phyloP scores from a whole-genome alignment of 2,797 vertebrate species.

The Lutjanus campechanus region DNA sequence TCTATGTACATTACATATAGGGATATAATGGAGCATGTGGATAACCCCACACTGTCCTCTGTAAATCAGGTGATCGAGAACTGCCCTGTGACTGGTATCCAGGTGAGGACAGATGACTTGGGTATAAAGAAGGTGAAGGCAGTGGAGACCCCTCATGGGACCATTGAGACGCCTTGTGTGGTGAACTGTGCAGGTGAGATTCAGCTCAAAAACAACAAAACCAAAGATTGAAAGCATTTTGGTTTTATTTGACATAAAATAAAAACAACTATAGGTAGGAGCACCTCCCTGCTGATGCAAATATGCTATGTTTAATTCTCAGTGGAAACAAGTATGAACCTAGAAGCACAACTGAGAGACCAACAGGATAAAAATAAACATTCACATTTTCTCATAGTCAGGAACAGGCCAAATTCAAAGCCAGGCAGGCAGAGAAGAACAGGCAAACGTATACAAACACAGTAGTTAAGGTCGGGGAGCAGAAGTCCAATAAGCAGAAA shows the following conservation, averaged over 20 bases:
- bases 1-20: not conserved
- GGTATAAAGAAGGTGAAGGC: conserved; percentile 90
- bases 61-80: conserved; percentile 93
- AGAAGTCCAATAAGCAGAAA: not conserved
- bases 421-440: not conserved
- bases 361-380: not conserved
- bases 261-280: not conserved
- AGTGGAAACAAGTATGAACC: not conserved
- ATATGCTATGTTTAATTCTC: not conserved
- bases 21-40: not conserved
- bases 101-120: conserved; percentile 87
- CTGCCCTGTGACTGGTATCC: conserved; percentile 93
- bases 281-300: not conserved
- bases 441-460: not conserved
- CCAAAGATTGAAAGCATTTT: not conserved
- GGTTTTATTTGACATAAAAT: not conserved
- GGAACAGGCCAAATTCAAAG: not conserved
- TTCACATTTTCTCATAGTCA: not conserved
- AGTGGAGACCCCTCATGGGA: conserved; percentile 90
- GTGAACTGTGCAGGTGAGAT: conserved; percentile 96
- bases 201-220: not conserved
- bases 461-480: not conserved
- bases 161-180: conserved; percentile 91
- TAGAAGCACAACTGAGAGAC: too few species aligned
- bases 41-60: not conserved